phyloP scores from a whole-genome alignment of 1,140 invertebrate genomes.

The Pseudomyrmex gracilis region DNA sequence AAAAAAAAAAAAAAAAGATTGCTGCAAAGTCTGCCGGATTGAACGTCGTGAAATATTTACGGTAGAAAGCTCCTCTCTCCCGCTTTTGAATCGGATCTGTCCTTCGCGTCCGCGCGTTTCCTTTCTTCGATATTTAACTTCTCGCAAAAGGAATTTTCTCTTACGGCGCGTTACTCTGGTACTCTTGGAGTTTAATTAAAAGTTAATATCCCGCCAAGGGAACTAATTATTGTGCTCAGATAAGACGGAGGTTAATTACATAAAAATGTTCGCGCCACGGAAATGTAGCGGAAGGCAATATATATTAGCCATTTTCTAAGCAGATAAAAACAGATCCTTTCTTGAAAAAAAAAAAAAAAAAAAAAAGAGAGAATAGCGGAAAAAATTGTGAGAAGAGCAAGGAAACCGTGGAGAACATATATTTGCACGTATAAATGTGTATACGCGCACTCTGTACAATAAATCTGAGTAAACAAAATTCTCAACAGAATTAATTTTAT shows the following conservation, averaged over 20 bases:
- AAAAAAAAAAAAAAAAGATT: neutral
- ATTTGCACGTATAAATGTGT: neutral
- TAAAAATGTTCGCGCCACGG: conserved; percentile 52
- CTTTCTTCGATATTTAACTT: conserved; percentile 32
- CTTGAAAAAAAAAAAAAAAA: neutral
- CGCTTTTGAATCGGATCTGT: neutral
- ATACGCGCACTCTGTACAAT: neutral
- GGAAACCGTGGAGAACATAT: neutral
- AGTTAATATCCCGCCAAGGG: conserved; percentile 55
- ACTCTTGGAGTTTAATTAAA: conserved; percentile 61
- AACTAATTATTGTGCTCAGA: conserved; percentile 59
- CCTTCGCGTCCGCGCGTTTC: neutral
- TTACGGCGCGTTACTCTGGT: neutral
- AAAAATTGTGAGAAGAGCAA: neutral
- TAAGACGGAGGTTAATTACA: conserved; percentile 59
- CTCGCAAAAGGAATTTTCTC: conserved; percentile 33
- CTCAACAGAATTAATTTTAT: conserved; percentile 17
- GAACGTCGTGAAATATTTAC: conserved; percentile 36
- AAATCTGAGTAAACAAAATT: neutral
- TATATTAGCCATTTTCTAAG: conserved; percentile 22
- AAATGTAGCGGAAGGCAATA: conserved; percentile 52
- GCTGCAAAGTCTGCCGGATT: neutral
- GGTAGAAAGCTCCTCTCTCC: neutral
- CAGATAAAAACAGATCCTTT: conserved; percentile 20
- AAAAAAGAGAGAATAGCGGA: neutral